Percentiles rank a stretch among this genome's conserved stretches.
Evolutionary conservation across 1,140 invertebrate genomes (phyloP).

Genomic region (Cylas formicarius): DNA sequence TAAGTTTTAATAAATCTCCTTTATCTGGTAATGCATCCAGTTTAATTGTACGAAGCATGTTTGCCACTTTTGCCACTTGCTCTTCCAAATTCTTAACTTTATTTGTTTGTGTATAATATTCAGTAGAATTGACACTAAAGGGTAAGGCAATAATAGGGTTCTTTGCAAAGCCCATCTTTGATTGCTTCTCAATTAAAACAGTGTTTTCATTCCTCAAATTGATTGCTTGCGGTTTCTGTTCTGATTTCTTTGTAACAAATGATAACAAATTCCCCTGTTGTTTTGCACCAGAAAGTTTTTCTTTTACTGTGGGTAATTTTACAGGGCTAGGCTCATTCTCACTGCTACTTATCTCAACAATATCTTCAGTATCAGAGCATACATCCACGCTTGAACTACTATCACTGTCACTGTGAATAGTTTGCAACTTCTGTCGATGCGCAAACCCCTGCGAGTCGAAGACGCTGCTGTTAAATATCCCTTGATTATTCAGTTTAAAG

Average conservation of each 20-base stretch:
- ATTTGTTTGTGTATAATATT: not conserved
- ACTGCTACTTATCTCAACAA: slow-evolving; percentile 5
- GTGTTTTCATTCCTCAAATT: not conserved
- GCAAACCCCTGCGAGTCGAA: no score
- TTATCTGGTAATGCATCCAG: slow-evolving; percentile 48
- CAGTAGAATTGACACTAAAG: not conserved
- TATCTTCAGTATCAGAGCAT: no score
- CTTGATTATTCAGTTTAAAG: no score
- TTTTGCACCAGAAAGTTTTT: not conserved
- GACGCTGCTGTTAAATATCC: no score
- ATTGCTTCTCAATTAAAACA: not conserved
- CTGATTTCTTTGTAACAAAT: not conserved
- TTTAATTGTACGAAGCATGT: slow-evolving; percentile 35
- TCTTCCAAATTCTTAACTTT: not conserved
- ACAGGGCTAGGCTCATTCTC: not conserved
- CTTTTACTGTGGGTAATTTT: slow-evolving; percentile 1
- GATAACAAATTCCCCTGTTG: not conserved
- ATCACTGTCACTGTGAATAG: no score
- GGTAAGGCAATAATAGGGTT: no score
- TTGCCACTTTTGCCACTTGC: not conserved
- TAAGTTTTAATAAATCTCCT: slow-evolving; percentile 43
- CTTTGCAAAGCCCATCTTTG: not conserved
- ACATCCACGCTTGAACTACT: no score
- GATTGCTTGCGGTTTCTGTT: not conserved
- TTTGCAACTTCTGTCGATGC: no score